Percentiles rank a stretch among this genome's conserved stretches.
Conservation (phyloP, 2,888 invertebrate genomes). For the Lasioglossum leucozonium region DNA sequence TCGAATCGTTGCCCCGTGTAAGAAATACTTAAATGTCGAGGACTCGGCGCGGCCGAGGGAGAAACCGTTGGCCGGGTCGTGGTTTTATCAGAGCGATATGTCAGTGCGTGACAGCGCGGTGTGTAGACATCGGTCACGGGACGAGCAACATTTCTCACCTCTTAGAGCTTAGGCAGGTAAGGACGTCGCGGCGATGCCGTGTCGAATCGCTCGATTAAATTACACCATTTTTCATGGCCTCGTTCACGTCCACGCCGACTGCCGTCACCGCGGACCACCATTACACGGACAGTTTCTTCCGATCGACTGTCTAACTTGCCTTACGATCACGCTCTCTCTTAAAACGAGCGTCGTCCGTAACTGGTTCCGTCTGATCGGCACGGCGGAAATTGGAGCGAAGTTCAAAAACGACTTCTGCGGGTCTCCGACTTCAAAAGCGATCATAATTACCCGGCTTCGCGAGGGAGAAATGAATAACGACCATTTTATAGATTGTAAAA, state of each 20-base stretch:
- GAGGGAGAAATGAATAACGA: too few species aligned
- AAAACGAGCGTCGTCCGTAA: background rate
- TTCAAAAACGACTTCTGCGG: background rate
- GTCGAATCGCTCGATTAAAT: conserved; percentile 79
- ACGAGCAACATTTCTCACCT: conserved; percentile 81
- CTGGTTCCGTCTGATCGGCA: background rate
- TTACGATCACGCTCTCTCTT: background rate
- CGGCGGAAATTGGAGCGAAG: background rate
- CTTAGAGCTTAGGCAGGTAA: conserved; percentile 71
- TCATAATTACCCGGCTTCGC: too few species aligned
- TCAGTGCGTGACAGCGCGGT: conserved; percentile 80
- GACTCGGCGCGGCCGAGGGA: conserved; percentile 63
- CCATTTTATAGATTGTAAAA: too few species aligned
- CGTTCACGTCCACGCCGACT: conserved; percentile 54
- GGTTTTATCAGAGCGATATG: conserved; percentile 83
- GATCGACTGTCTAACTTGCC: conserved; percentile 50
- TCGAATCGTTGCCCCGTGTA: conserved; percentile 71
- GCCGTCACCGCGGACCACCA: conserved; percentile 16
- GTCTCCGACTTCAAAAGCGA: background rate
- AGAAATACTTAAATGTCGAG: conserved; percentile 74
- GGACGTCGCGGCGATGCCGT: conserved; percentile 67
- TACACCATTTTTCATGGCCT: conserved; percentile 75
- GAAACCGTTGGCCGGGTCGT: conserved; percentile 75
- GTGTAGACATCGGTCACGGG: conserved; percentile 82
- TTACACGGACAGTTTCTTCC: conserved; percentile 39